Evolutionary conservation across 2,888 invertebrate genomes (phyloP).

Genomic region (Folsomia candida): DNA sequence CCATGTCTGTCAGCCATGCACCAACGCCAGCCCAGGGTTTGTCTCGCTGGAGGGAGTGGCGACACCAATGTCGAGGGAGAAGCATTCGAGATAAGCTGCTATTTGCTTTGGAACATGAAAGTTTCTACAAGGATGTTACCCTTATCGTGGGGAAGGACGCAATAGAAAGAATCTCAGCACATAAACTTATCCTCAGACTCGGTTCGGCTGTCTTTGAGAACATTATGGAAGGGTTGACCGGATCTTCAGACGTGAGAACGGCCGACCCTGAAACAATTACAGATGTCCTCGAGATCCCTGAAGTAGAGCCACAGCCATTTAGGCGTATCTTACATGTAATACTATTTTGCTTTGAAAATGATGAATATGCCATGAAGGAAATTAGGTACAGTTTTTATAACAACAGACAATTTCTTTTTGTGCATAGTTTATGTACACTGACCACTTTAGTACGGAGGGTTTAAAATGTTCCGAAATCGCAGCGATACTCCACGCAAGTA

Average conservation of each 20-base stretch:
- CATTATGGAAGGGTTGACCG: not conserved
- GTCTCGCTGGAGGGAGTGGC: not conserved
- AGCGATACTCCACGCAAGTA: slow-evolving; percentile 14
- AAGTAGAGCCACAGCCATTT: slow-evolving; percentile 24
- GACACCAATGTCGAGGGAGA: not conserved
- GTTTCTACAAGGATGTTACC: slow-evolving; percentile 24
- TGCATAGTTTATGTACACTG: slow-evolving; percentile 29
- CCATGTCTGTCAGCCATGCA: not conserved
- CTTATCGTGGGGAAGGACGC: slow-evolving; percentile 19
- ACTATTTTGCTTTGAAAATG: not conserved
- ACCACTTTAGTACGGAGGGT: slow-evolving; percentile 8
- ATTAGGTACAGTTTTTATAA: too few species aligned
- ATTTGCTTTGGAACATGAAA: slow-evolving; percentile 9
- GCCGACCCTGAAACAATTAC: not conserved
- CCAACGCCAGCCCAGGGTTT: not conserved
- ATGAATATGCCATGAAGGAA: too few species aligned
- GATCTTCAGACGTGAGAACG: not conserved
- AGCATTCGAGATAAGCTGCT: not conserved
- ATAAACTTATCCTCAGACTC: slow-evolving; percentile 27
- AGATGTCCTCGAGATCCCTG: not conserved
- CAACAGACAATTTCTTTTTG: not conserved
- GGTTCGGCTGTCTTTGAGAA: slow-evolving; percentile 24
- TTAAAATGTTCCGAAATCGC: slow-evolving; percentile 7
- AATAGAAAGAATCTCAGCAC: slow-evolving; percentile 17
- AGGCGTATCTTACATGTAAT: slow-evolving; percentile 20